These are phyloP conservation scores for Maniola jurtina DNA, from an alignment of 1,140 invertebrate genomes.

Conservation along the genomic window DNA sequence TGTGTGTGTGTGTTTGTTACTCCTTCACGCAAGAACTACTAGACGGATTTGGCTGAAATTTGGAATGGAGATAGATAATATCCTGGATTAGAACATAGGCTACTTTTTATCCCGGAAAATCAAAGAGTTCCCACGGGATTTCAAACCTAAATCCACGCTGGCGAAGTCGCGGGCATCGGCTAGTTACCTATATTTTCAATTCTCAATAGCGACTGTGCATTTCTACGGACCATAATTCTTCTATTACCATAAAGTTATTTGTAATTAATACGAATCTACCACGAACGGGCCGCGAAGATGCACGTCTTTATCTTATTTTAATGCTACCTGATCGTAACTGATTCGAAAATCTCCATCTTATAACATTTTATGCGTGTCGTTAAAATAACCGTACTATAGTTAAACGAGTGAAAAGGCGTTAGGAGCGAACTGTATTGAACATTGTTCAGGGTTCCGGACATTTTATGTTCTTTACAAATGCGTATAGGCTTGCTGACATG, in stretches of 20 bases:
- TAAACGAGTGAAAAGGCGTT: constrained; percentile 7
- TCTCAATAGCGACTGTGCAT: neutral
- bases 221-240: neutral
- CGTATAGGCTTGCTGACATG: too few species aligned
- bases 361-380: constrained; percentile 34
- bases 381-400: constrained; percentile 17
- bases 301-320: constrained; percentile 26
- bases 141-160: too few species aligned
- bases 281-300: constrained; percentile 30
- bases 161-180: too few species aligned
- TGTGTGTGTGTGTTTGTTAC: too few species aligned
- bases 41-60: too few species aligned
- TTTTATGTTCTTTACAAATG: too few species aligned
- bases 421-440: neutral
- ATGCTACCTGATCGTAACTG: constrained; percentile 26
- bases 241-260: constrained; percentile 19
- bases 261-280: constrained; percentile 10
- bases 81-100: too few species aligned
- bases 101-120: too few species aligned
- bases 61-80: too few species aligned
- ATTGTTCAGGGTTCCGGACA: constrained; percentile 2
- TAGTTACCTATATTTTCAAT: too few species aligned
- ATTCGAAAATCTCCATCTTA: constrained; percentile 36
- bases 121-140: too few species aligned
- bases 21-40: too few species aligned